A percentile compares a stretch with the other conserved stretches of the same genome.
phyloP scores from a whole-genome alignment of 2,797 vertebrate genomes.

The Falco rusticolus region DNA sequence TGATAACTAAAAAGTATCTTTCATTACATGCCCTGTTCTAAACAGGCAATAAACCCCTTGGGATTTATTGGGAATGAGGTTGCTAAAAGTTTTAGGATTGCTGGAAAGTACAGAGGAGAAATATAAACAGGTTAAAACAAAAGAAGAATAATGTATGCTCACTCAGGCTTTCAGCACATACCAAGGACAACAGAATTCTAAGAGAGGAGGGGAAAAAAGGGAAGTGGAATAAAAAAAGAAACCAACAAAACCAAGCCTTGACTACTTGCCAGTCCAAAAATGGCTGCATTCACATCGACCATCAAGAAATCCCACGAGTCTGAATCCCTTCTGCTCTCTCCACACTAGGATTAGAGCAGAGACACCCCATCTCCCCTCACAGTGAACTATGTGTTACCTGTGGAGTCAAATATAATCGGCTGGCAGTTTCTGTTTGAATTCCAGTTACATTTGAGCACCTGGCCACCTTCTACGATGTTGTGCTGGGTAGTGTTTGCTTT shows the following conservation, averaged over 20 bases:
- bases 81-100: background rate
- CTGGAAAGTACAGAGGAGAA: background rate
- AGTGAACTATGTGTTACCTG: slow-evolving; percentile 40
- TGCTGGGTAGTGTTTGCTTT: slow-evolving; percentile 83
- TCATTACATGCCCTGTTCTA: background rate
- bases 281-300: fast-evolving
- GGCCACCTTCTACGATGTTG: slow-evolving; percentile 80
- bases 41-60: background rate
- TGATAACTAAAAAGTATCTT: background rate
- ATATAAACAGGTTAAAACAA: background rate
- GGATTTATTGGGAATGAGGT: background rate
- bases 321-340: background rate
- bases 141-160: background rate
- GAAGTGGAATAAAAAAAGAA: background rate
- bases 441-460: slow-evolving; percentile 82
- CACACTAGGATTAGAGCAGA: background rate
- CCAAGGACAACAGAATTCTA: background rate
- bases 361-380: background rate
- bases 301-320: background rate
- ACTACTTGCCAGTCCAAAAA: background rate
- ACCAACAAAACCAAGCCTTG: background rate
- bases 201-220: background rate
- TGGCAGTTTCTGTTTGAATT: slow-evolving; percentile 73
- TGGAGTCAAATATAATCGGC: slow-evolving; percentile 78
- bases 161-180: background rate